Conservation (phyloP, 2,113 vertebrate species). For the Eretmochelys imbricata region DNA sequence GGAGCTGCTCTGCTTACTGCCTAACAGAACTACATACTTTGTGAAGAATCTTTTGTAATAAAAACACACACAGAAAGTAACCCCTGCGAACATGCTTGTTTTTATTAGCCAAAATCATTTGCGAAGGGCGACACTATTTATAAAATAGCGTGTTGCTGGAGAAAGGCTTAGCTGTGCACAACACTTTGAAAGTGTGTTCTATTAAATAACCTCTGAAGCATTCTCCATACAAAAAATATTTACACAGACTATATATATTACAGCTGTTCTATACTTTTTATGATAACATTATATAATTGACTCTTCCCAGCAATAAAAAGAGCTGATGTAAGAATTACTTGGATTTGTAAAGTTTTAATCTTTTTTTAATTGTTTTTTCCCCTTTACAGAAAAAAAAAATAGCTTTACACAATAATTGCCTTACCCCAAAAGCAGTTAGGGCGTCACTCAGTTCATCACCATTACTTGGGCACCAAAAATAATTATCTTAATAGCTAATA, state of each 20-base stretch:
- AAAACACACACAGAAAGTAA: background rate
- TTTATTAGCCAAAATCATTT: background rate
- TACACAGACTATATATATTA: background rate
- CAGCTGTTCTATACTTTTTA: background rate
- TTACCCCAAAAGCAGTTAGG: background rate
- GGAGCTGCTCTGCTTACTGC: conserved; percentile 47
- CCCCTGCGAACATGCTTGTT: background rate
- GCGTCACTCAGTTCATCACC: background rate
- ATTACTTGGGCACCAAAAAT: conserved; percentile 3
- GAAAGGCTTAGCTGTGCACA: background rate
- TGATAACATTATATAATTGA: background rate
- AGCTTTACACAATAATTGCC: background rate
- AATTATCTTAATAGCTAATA: background rate
- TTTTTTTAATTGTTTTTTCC: background rate
- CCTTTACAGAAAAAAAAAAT: background rate
- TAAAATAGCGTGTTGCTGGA: background rate
- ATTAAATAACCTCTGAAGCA: background rate
- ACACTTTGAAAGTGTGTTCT: background rate
- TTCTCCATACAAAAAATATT: background rate
- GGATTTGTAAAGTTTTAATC: conserved; percentile 14
- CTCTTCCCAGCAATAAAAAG: conserved; percentile 3
- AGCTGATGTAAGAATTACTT: background rate
- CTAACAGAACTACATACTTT: conserved; percentile 14
- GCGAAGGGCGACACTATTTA: background rate
- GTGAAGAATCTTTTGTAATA: conserved; percentile 35